Conservation (phyloP, 2,113 vertebrate species). For the Chloropsis cyanopogon region DNA sequence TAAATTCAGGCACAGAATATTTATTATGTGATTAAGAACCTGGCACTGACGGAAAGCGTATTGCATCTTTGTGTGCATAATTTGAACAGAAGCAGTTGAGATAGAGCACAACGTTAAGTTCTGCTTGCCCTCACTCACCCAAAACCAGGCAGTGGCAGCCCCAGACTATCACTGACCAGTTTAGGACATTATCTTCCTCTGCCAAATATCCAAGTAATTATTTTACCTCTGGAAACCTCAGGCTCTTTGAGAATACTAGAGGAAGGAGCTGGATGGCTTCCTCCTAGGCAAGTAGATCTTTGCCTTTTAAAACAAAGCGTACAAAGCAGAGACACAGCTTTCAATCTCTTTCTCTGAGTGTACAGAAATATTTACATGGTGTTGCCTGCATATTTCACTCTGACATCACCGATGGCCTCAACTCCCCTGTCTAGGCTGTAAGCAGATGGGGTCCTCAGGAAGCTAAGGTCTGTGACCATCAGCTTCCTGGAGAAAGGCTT, state of each 20-base stretch:
- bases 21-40: constrained; percentile 9
- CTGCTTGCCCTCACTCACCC: too few relatives aligned
- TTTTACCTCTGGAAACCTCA: background rate
- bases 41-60: background rate
- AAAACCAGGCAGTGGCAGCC: background rate
- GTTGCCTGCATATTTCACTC: background rate
- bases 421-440: constrained; percentile 27
- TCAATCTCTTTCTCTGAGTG: background rate
- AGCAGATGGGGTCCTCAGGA: background rate
- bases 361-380: background rate
- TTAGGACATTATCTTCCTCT: background rate
- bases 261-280: background rate
- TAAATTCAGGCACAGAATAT: background rate
- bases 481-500: background rate
- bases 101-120: background rate
- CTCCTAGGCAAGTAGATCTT: background rate
- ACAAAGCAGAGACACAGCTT: rapidly evolving
- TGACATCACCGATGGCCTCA: background rate
- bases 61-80: rapidly evolving
- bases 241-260: background rate
- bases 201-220: background rate
- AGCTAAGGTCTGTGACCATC: background rate
- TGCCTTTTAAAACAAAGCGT: background rate
- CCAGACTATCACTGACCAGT: background rate
- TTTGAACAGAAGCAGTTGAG: background rate